These are phyloP conservation scores for Drosophila funebris DNA, from an alignment of 1,140 invertebrate species.

Conservation along the genomic window DNA sequence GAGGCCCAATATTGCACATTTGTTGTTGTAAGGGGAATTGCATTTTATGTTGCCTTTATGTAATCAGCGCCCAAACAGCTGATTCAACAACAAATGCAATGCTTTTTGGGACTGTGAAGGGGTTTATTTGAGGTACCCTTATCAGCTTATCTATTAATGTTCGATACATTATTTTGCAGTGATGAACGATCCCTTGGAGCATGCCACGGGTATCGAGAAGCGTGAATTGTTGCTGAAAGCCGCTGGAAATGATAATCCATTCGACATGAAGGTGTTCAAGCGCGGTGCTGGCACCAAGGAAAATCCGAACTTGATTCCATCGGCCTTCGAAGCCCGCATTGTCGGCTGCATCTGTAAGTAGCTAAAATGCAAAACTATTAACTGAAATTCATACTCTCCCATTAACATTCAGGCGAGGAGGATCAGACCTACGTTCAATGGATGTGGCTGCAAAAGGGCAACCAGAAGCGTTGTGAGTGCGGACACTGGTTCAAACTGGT, in stretches of 20 bases:
- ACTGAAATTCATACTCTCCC: not conserved
- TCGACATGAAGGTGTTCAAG: constrained; percentile 92
- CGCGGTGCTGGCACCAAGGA: constrained; percentile 92
- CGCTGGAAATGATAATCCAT: constrained; percentile 96
- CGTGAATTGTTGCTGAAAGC: constrained; percentile 92
- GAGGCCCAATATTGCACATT: not conserved
- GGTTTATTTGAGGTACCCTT: too few relatives aligned
- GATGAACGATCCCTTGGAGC: constrained; percentile 94
- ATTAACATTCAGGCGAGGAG: constrained; percentile 90
- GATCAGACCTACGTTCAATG: constrained; percentile 94
- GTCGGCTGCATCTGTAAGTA: constrained; percentile 96
- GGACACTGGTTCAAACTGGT: constrained; percentile 98
- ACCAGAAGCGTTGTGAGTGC: constrained; percentile 95
- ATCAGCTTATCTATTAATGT: constrained; percentile 44
- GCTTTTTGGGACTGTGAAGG: too few relatives aligned
- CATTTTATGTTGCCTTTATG: constrained; percentile 46
- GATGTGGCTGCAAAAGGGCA: constrained; percentile 96
- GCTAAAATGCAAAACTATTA: not conserved
- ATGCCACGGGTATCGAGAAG: constrained; percentile 96
- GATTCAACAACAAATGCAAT: constrained; percentile 16
- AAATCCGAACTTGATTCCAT: constrained; percentile 94
- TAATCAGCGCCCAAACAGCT: constrained; percentile 44
- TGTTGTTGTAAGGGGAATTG: not conserved
- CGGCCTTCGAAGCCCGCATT: constrained; percentile 93
- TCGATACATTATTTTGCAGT: constrained; percentile 83